Conservation (phyloP, 2,113 vertebrate genomes). For the Thamnaconus septentrionalis region DNA sequence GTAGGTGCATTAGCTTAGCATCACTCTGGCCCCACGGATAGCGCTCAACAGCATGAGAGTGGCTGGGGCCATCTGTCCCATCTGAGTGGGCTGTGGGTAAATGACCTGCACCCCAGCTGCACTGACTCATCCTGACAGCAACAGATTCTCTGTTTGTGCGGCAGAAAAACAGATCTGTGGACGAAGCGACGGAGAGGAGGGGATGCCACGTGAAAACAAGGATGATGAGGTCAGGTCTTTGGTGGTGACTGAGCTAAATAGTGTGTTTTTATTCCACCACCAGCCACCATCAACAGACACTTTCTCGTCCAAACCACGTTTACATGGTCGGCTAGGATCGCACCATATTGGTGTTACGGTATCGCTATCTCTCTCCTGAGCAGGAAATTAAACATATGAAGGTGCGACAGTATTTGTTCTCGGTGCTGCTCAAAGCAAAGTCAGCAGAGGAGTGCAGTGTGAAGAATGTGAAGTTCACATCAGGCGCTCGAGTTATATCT, state of each 20-base stretch:
- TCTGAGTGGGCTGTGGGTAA: slow-evolving; percentile 65
- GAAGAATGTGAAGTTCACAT: slow-evolving; percentile 20
- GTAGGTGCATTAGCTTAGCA: slow-evolving; percentile 39
- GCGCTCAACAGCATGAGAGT: slow-evolving; percentile 47
- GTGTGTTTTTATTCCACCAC: slow-evolving; percentile 7
- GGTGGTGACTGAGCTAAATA: slow-evolving; percentile 33
- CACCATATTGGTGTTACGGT: too few species aligned
- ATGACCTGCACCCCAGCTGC: slow-evolving; percentile 73
- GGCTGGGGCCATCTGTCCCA: slow-evolving; percentile 62
- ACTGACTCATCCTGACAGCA: slow-evolving; percentile 65
- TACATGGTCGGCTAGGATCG: too few species aligned
- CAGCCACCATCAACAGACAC: too few species aligned
- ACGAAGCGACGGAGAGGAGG: slow-evolving; percentile 9
- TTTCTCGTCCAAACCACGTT: too few species aligned
- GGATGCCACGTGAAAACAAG: slow-evolving; percentile 12
- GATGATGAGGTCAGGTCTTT: slow-evolving; percentile 39
- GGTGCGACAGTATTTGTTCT: slow-evolving; percentile 26
- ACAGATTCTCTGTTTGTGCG: slow-evolving; percentile 59
- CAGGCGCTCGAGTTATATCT: slow-evolving; percentile 10
- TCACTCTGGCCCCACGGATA: slow-evolving; percentile 37
- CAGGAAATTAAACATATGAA: slow-evolving; percentile 59
- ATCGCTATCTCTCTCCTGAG: neutral
- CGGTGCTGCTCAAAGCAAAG: slow-evolving; percentile 5
- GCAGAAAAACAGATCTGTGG: slow-evolving; percentile 29
- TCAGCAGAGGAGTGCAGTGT: neutral